These are phyloP conservation scores for Patagioenas fasciata DNA, from an alignment of 2,113 vertebrate genomes.

Conservation along the genomic window DNA sequence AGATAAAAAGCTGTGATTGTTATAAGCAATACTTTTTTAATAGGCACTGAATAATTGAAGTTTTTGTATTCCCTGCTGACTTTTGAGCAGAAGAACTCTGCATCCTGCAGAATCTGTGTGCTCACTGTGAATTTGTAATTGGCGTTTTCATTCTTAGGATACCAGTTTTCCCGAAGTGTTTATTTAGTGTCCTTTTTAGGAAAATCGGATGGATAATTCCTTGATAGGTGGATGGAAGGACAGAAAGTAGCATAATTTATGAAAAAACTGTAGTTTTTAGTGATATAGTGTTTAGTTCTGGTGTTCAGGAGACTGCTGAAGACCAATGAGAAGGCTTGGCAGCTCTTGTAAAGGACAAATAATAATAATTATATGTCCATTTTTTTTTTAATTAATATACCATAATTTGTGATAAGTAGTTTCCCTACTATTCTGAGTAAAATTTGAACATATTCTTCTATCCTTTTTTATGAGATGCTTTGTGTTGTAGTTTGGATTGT, in stretches of 20 bases:
- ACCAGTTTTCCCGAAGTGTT: neutral
- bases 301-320: neutral
- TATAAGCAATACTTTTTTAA: neutral
- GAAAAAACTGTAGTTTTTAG: neutral
- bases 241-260: neutral
- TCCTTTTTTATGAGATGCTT: neutral
- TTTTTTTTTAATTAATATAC: neutral
- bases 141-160: neutral
- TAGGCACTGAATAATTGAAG: neutral
- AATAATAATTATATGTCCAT: neutral
- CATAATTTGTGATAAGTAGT: neutral
- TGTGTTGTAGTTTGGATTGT: neutral
- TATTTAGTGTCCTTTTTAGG: neutral
- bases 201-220: neutral
- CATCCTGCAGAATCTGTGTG: neutral
- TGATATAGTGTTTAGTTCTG: neutral
- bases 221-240: neutral
- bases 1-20: neutral
- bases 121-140: neutral
- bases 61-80: neutral
- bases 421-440: neutral
- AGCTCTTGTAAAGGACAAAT: neutral
- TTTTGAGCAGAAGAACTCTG: neutral
- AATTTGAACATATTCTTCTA: neutral
- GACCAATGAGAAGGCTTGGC: neutral